Percentiles rank a stretch among this genome's conserved stretches.
phyloP scores from a whole-genome alignment of 2,888 invertebrate genomes.

The Hypercompe scribonia region DNA sequence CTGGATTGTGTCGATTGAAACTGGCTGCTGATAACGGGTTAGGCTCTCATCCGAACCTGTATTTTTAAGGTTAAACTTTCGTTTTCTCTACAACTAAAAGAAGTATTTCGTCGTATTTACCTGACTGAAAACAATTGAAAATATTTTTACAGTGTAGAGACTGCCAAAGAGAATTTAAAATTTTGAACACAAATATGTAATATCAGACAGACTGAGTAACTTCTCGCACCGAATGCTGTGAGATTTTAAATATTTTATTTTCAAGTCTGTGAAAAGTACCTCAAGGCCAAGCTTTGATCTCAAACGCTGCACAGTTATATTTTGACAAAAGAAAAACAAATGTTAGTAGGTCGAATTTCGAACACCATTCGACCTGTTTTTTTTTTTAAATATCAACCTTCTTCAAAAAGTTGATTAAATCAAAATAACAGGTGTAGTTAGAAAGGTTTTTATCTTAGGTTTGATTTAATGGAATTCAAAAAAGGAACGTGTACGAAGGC shows the following conservation, averaged over 20 bases:
- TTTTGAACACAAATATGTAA: neutral
- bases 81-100: neutral
- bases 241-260: neutral
- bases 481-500: neutral
- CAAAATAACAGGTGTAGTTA: neutral
- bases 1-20: neutral
- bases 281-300: neutral
- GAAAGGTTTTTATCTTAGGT: neutral
- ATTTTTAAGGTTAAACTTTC: slow-evolving; percentile 1
- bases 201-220: neutral
- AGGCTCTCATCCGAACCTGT: neutral
- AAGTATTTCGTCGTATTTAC: neutral
- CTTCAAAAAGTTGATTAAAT: neutral
- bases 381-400: neutral
- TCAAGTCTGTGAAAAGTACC: neutral
- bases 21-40: slow-evolving; percentile 1
- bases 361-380: neutral
- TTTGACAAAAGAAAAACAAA: neutral
- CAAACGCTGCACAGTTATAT: neutral
- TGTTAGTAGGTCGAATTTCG: neutral
- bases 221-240: neutral
- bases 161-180: neutral
- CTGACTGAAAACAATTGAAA: neutral
- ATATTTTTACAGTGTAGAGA: neutral
- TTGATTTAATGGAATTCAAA: neutral